Base-by-base conservation (phyloP, 2,888 invertebrate species). In the Drosophila seclusa region DNA sequence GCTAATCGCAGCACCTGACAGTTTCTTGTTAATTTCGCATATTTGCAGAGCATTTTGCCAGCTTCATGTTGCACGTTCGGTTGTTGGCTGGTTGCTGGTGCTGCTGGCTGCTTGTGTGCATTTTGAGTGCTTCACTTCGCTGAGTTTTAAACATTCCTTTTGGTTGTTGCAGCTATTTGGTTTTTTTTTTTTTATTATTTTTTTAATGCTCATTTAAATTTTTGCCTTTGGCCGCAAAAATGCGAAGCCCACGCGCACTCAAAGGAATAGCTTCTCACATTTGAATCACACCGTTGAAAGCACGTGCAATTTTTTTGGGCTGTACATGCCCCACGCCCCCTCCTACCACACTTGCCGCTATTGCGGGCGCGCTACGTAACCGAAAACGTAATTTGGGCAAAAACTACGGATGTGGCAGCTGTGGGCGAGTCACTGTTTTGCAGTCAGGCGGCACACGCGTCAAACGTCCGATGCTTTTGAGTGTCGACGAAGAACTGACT, bases 231-330 rank as follows among this genome's bases (percentile, higher is more conserved):
- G 57, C 72, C 78, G 36, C 76, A 65, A 45, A 64, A 45, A 76
- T 66, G 65, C 63, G 59, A 75, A 75, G 60, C 77, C 74, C 67
- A 52, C 79, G 70, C 73, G 66, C 76, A 78, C 78, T 72, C 69
- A 74, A 72, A 80, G 71, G 68, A 65, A 78, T 72, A 73, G 58
- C 71, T 36, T 27, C 38, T 70, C 68, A 68, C 70, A 67, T 70
- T 72, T 70, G 60, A 24, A 45, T 45, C 45, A 21, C 45, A 65
- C 65, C 67, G 54, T 58, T 65, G 62, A 63, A 62, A 76, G 75
- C 83, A 78, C 80, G 80, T 82, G 81, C 69, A 66, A 73, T 69
- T 70, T 83, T 79, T 63, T 80, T 58, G 60, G 60, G 53, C 58
- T 64, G 5, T 21, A 16, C 36, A 34, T 57, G 63, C 63, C 59